These are phyloP conservation scores for Amphimedon queenslandica DNA, from an alignment of 37 sponge, comb jelly and placozoan species.

Conservation along the genomic window DNA sequence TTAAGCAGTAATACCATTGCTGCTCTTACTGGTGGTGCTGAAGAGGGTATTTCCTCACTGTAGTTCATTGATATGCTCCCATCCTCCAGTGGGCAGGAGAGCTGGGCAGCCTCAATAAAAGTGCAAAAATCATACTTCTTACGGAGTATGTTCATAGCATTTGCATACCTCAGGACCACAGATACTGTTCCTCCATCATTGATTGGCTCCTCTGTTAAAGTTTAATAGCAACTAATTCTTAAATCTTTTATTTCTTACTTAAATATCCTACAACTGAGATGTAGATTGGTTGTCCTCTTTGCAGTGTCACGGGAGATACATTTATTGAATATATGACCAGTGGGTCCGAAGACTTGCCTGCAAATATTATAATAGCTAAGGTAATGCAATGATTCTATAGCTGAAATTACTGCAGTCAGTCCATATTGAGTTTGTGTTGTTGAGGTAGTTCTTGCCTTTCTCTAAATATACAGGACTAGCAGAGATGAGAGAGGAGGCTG, in stretches of 20 bases:
- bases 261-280: not conserved
- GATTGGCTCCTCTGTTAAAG: too few species aligned
- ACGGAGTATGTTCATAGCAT: constrained; percentile 7
- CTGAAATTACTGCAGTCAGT: not conserved
- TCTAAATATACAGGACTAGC: too few species aligned
- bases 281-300: not conserved
- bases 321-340: not conserved
- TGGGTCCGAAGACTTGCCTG: not conserved
- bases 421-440: not conserved
- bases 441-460: too few species aligned
- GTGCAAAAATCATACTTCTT: not conserved
- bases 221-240: too few species aligned
- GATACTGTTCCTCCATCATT: not conserved
- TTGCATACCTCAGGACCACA: constrained; percentile 10
- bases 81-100: not conserved
- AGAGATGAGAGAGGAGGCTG: too few species aligned
- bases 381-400: not conserved
- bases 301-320: not conserved
- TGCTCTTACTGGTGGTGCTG: not conserved
- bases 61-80: not conserved
- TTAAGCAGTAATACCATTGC: not conserved
- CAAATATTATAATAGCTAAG: not conserved
- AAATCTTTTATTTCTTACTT: too few species aligned
- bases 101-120: not conserved
- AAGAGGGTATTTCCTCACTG: not conserved